Evolutionary conservation across 2,888 invertebrate species (phyloP).

Genomic region (Pristionchus entomophagus): DNA sequence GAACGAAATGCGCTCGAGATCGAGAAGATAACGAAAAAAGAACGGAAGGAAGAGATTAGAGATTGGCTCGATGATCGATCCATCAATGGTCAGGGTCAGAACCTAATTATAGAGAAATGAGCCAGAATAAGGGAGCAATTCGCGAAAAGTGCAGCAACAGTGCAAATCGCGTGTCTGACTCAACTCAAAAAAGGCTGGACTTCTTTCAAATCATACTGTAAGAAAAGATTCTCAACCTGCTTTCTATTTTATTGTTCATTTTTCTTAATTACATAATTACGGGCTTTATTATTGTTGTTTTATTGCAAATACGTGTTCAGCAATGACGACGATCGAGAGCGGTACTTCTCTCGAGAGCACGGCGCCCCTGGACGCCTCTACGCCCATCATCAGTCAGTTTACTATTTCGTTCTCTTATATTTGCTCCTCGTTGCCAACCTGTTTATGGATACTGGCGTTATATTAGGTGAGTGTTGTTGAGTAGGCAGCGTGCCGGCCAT

Average conservation of each 20-base stretch:
- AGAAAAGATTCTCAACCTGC: neutral
- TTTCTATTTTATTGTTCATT: neutral
- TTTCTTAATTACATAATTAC: neutral
- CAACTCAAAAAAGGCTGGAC: neutral
- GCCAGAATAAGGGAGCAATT: neutral
- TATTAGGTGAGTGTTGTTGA: no score
- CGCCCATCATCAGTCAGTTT: constrained; percentile 41
- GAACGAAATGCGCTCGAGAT: neutral
- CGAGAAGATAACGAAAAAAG: neutral
- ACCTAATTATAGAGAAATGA: neutral
- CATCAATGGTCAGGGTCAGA: neutral
- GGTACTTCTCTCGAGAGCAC: constrained; percentile 45
- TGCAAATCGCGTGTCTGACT: neutral
- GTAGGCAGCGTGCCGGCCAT: no score
- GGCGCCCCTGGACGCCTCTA: constrained; percentile 43
- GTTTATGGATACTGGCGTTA: no score
- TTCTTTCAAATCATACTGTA: neutral
- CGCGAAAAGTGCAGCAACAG: neutral
- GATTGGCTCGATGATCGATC: neutral
- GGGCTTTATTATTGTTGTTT: neutral
- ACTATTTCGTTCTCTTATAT: neutral
- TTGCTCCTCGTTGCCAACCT: no score
- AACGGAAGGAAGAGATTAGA: neutral
- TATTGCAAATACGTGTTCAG: neutral
- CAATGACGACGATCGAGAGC: constrained; percentile 47